phyloP scores from a whole-genome alignment of 2,113 vertebrate genomes.

The Lycaon pictus region DNA sequence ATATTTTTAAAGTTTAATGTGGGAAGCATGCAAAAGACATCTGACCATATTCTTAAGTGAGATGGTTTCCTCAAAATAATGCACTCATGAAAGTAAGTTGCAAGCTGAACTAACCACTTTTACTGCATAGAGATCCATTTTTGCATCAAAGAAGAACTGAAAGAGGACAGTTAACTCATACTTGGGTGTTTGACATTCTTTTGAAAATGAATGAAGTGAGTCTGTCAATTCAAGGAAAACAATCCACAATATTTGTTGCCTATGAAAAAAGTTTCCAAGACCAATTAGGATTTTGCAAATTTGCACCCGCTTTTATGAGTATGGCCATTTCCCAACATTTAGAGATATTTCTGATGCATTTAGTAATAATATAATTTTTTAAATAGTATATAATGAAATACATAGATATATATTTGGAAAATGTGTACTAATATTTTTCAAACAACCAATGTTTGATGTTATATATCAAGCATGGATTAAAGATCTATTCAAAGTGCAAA shows the following conservation, averaged over 20 bases:
- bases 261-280: background rate
- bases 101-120: background rate
- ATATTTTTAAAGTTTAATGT: background rate
- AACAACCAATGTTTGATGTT: background rate
- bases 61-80: background rate
- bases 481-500: background rate
- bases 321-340: background rate
- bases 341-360: background rate
- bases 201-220: background rate
- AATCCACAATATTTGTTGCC: background rate
- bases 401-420: background rate
- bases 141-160: background rate
- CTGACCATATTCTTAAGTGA: background rate
- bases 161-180: background rate
- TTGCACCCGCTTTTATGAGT: background rate
- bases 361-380: background rate
- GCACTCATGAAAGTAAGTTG: background rate
- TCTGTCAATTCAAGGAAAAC: background rate
- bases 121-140: background rate
- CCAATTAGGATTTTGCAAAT: background rate
- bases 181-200: background rate
- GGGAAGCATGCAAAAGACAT: background rate
- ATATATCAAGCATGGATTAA: background rate
- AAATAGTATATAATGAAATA: background rate
- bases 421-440: background rate